Percentiles rank a stretch among this genome's conserved stretches.
These are phyloP conservation scores for Ferdinandea cuprea DNA, from an alignment of 2,888 invertebrate species.

Conservation along the genomic window DNA sequence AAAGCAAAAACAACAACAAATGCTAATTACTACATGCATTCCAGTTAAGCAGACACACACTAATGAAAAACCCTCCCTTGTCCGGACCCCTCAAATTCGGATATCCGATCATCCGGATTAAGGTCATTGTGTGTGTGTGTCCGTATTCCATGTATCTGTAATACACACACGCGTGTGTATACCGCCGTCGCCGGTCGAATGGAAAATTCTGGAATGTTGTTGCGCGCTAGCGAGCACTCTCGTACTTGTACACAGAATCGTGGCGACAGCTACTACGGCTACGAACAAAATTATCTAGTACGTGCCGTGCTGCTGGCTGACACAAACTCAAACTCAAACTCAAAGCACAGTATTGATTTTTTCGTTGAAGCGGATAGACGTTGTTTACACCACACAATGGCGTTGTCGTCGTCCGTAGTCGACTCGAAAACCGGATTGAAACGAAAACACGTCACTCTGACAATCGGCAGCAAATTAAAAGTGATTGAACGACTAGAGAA, in stretches of 20 bases:
- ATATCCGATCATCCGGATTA: conserved; percentile 21
- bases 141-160: background rate
- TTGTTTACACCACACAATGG: background rate
- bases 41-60: too few relatives aligned
- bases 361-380: conserved; percentile 18
- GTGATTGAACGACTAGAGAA: conserved; percentile 43
- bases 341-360: conserved; percentile 55
- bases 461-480: conserved; percentile 47
- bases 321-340: too few relatives aligned
- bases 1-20: background rate
- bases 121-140: background rate
- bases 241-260: background rate
- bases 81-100: conserved; percentile 21
- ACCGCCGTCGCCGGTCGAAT: background rate
- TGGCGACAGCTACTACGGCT: background rate
- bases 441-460: conserved; percentile 48
- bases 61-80: background rate
- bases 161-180: background rate
- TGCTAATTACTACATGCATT: background rate
- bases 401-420: conserved; percentile 18
- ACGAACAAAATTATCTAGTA: background rate
- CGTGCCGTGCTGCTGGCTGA: background rate
- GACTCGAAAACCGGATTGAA: conserved; percentile 41
- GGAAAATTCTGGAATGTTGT: conserved; percentile 5
- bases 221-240: conserved; percentile 14